These are phyloP conservation scores for Castor canadensis DNA, from an alignment of 2,113 vertebrate genomes.

Conservation along the genomic window DNA sequence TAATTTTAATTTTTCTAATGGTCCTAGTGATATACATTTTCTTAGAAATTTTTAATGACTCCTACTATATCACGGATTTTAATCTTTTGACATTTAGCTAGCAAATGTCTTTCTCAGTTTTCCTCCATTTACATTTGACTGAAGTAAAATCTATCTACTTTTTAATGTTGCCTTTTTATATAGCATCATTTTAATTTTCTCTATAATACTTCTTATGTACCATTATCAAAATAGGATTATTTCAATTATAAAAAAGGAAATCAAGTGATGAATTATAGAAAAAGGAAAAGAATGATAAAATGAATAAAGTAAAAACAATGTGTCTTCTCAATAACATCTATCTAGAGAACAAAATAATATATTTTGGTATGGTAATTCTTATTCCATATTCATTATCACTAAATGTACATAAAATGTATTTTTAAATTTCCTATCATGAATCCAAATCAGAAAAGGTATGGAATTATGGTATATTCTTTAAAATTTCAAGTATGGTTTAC, in stretches of 20 bases:
- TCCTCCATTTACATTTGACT: slow-evolving; percentile 1
- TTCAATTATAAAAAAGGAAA: not conserved
- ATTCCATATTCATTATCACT: not conserved
- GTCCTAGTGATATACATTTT: not conserved
- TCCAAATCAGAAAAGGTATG: not conserved
- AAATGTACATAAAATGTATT: not conserved
- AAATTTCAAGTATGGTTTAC: not conserved
- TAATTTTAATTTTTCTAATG: not conserved
- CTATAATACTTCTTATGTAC: not conserved
- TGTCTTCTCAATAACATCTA: not conserved
- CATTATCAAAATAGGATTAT: not conserved
- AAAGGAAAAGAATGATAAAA: not conserved
- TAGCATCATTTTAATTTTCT: not conserved
- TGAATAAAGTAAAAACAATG: not conserved
- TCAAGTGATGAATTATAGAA: not conserved
- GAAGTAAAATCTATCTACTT: not conserved
- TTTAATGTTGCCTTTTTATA: not conserved
- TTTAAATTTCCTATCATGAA: not conserved
- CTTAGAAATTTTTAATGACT: not conserved
- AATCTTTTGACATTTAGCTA: too few relatives aligned
- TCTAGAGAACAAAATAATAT: not conserved
- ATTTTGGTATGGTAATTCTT: not conserved
- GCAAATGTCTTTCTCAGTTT: not conserved
- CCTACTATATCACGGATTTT: not conserved
- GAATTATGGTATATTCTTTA: not conserved